Conservation (phyloP, 2,888 invertebrate species). For the Xanthorhoe designata region DNA sequence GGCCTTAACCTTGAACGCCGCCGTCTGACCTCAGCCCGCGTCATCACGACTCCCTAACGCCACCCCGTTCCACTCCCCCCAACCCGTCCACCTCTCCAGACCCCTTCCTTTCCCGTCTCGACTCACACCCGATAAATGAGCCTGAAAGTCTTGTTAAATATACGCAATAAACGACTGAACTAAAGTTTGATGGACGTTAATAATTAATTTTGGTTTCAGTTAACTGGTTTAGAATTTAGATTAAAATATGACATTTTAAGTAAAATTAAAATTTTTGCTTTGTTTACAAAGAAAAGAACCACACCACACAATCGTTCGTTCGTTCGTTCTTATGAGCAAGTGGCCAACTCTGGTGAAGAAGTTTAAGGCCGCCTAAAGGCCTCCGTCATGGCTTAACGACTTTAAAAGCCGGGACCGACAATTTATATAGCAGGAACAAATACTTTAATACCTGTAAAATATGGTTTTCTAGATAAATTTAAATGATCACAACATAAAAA, state of each 20-base stretch:
- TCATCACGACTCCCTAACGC: slow-evolving; percentile 53
- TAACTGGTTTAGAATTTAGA: slow-evolving; percentile 26
- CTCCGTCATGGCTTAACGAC: too few species aligned
- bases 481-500: too few species aligned
- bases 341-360: too few species aligned
- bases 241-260: slow-evolving; percentile 36
- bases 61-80: slow-evolving; percentile 56
- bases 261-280: too few species aligned
- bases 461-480: too few species aligned
- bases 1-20: slow-evolving; percentile 83
- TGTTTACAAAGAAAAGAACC: too few species aligned
- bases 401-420: too few species aligned
- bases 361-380: too few species aligned
- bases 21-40: slow-evolving; percentile 73
- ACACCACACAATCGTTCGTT: background rate
- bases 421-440: background rate
- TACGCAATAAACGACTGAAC: slow-evolving; percentile 55
- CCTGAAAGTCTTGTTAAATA: slow-evolving; percentile 67
- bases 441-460: background rate
- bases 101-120: slow-evolving; percentile 59
- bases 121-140: slow-evolving; percentile 63
- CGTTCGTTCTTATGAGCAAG: too few species aligned
- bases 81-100: slow-evolving; percentile 46
- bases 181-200: slow-evolving; percentile 42
- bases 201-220: slow-evolving; percentile 37